Evolutionary conservation across 2,888 invertebrate genomes (phyloP).

Genomic region (Eupithecia tripunctaria): DNA sequence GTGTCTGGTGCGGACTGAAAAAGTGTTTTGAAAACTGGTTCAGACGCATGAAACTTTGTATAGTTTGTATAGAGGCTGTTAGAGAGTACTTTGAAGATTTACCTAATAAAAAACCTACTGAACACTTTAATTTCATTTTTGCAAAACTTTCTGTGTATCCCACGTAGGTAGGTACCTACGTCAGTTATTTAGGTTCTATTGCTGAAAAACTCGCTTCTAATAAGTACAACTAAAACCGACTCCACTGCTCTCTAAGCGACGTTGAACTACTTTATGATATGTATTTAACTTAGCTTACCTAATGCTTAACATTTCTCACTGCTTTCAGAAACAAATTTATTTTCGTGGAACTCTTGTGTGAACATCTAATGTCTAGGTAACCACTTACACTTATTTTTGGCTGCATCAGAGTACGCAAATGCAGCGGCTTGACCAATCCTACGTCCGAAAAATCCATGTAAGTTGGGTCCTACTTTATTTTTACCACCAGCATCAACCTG

Average conservation of each 20-base stretch:
- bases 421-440: conserved; percentile 98
- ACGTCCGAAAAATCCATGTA: conserved; percentile 95
- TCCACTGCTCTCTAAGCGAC: background rate
- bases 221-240: background rate
- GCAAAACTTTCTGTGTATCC: no score
- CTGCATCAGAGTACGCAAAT: conserved; percentile 96
- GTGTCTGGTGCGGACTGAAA: no score
- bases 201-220: no score
- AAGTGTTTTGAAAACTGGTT: no score
- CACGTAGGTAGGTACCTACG: no score
- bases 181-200: no score
- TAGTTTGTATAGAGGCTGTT: no score
- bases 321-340: background rate
- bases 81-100: no score
- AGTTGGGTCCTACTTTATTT: conserved; percentile 99
- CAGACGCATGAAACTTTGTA: no score
- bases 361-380: background rate
- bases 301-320: background rate
- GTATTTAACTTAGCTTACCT: background rate
- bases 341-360: background rate
- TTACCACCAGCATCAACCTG: conserved; percentile 95
- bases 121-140: no score
- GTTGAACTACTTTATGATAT: background rate
- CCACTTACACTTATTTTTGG: conserved; percentile 93
- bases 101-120: no score